Evolutionary conservation across 2,888 invertebrate genomes (phyloP), one percentile per base, ranked within the genome.

Genomic region (Silvanus unidentatus): DNA sequence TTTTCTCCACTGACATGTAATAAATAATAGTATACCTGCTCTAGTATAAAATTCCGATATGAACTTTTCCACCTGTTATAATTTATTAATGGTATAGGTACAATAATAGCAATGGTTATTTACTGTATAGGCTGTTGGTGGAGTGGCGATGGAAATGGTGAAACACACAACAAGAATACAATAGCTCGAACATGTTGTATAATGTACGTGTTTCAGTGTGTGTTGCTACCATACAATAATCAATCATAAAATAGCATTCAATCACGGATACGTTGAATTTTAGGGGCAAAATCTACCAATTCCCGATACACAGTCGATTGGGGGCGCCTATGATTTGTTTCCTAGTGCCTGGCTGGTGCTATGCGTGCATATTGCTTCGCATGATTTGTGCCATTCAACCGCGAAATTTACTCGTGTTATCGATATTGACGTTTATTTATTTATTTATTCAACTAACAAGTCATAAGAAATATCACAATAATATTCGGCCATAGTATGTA

Each of bases 301-400:
- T 43, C 49, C 49, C 13, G 32, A 32, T 32, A 11, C 4, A 37
- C 37, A 16, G 22, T 30, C 43, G 43, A 46, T 46, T 39, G 42
- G 53, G 58, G 59, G 54, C 58, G 61, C 58, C 55, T 55, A 54
- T 57, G 59, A 61, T 58, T 58, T 57, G 59, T 55, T 59, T 58
- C 55, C 44, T 54, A 59, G 60, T 61, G 56, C 59, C 58, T 55
- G 59, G 59, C 59, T 55, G 59, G 59, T 58, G 37, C 37, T 37
- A 56, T 55, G 55, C 59, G 59, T 60, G 58, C 55, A 50, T 11
- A 37, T 15, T 53, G 55, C 55, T 54, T 59, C 54, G 60, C 60
- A 60, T 58, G 60, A 60, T 60, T 59, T 58, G 52, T 52, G 53
- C 52, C 55, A 58, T 59, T 60, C 58, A 58, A 48, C 48, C 49